Evolutionary conservation across 1,140 invertebrate species (phyloP).

Genomic region (Zophobas atratus): DNA sequence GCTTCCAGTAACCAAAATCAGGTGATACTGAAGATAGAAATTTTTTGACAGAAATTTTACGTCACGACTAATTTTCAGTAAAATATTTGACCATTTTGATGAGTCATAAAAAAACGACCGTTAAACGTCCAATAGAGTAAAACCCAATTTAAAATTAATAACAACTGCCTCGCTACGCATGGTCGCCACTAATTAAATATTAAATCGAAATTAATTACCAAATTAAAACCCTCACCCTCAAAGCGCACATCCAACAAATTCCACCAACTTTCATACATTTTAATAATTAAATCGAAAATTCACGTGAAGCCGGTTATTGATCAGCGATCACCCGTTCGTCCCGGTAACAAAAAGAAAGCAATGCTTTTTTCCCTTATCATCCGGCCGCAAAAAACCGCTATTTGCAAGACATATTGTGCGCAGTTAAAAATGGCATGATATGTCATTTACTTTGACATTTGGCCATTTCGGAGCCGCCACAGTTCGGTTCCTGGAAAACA

Average conservation of each 20-base stretch:
- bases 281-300: slow-evolving; percentile 4
- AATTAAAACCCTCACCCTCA: slow-evolving; percentile 8
- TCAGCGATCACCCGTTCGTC: not conserved
- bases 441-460: slow-evolving; percentile 49
- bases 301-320: not conserved
- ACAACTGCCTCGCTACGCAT: too few species aligned
- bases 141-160: too few species aligned
- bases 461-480: slow-evolving; percentile 42
- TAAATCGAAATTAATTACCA: slow-evolving; percentile 1
- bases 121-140: too few species aligned
- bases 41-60: too few species aligned
- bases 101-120: too few species aligned
- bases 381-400: slow-evolving; percentile 1
- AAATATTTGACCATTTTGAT: too few species aligned
- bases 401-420: slow-evolving; percentile 38
- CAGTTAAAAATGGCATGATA: slow-evolving; percentile 50
- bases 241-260: slow-evolving; percentile 4
- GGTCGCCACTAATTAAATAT: not conserved
- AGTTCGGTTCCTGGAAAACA: slow-evolving; percentile 51
- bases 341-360: not conserved
- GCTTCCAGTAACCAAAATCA: too few species aligned
- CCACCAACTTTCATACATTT: not conserved
- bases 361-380: not conserved
- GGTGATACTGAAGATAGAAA: too few species aligned
- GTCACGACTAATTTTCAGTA: too few species aligned